These are phyloP conservation scores for Camelus bactrianus DNA, from an alignment of 2,113 vertebrate genomes.

Conservation along the genomic window DNA sequence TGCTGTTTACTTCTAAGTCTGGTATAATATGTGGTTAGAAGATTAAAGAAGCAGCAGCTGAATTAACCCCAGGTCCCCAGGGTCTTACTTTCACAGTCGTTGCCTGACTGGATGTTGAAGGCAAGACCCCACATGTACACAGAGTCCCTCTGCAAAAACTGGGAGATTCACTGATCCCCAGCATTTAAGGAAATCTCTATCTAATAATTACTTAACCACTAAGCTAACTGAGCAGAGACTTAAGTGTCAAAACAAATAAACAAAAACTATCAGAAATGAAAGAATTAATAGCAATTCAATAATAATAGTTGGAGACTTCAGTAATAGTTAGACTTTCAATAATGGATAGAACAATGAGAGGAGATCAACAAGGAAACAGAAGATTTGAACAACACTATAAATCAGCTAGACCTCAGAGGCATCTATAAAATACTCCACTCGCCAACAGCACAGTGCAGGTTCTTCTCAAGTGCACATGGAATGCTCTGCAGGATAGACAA, in stretches of 20 bases:
- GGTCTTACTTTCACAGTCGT: background rate
- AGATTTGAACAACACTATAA: background rate
- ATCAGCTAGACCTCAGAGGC: background rate
- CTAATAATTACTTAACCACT: background rate
- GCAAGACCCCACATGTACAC: too few relatives aligned
- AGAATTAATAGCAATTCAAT: background rate
- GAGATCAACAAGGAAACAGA: background rate
- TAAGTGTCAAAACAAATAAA: background rate
- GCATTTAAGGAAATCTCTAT: background rate
- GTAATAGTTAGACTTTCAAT: background rate
- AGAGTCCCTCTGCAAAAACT: background rate
- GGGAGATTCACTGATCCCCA: background rate
- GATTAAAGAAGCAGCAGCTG: conserved; percentile 27
- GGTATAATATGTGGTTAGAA: background rate
- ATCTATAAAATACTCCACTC: background rate
- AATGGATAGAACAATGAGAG: background rate
- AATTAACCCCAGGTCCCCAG: background rate
- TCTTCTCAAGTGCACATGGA: background rate
- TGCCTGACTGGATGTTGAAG: background rate
- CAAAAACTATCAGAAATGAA: background rate
- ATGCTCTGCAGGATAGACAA: background rate
- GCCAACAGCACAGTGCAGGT: background rate
- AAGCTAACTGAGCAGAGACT: background rate
- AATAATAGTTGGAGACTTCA: background rate
- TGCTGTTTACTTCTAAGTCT: conserved; percentile 25